A percentile compares a stretch with the other conserved stretches of the same genome.
phyloP scores from a whole-genome alignment of 2,888 invertebrate genomes.

The Pediacus dermestoides region DNA sequence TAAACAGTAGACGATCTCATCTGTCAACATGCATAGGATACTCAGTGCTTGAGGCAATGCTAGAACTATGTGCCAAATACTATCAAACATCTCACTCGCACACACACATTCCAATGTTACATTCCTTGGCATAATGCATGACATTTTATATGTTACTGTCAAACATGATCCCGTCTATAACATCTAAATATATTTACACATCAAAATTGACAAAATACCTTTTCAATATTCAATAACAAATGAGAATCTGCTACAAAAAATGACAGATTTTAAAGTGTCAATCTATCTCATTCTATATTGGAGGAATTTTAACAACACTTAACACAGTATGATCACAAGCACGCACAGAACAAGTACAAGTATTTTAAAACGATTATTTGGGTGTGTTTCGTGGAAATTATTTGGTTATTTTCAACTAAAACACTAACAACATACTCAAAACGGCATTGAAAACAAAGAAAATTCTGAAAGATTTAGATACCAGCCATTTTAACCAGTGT shows the following conservation, averaged over 20 bases:
- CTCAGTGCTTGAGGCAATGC: conserved; percentile 31
- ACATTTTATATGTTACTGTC: conserved; percentile 26
- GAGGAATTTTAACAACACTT: conserved; percentile 45
- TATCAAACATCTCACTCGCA: conserved; percentile 42
- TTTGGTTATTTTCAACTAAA: conserved; percentile 19
- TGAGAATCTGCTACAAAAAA: conserved; percentile 39
- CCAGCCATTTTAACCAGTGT: conserved; percentile 51
- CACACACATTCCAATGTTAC: conserved; percentile 41
- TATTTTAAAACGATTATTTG: too few species aligned
- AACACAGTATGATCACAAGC: conserved; percentile 13
- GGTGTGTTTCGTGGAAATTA: conserved; percentile 10
- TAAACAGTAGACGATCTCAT: conserved; percentile 12
- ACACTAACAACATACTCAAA: conserved; percentile 42
- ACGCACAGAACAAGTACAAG: conserved; percentile 1
- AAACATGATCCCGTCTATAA: conserved; percentile 6
- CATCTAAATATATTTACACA: conserved; percentile 24
- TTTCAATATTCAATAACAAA: conserved; percentile 37
- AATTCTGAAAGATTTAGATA: conserved; percentile 47
- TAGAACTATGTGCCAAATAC: conserved; percentile 46
- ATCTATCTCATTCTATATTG: conserved; percentile 46
- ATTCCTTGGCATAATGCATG: conserved; percentile 40
- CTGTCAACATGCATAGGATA: conserved; percentile 31
- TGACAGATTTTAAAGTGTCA: conserved; percentile 46
- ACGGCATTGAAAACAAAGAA: conserved; percentile 51
- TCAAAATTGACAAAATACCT: conserved; percentile 38